Evolutionary conservation across 2,797 vertebrate species (phyloP).

Genomic region (Discoglossus pictus): DNA sequence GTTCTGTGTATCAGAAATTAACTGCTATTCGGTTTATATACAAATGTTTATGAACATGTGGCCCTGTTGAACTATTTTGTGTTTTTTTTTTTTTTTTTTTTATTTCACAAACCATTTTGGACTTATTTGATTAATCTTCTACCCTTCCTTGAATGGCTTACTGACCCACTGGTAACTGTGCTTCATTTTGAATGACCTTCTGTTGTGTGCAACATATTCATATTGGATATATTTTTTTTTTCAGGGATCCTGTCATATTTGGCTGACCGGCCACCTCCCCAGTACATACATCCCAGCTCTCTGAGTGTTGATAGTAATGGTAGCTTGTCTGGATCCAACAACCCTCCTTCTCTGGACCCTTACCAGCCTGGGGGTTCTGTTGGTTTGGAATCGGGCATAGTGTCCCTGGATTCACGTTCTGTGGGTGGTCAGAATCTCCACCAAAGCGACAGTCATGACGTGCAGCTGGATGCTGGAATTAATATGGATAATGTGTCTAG

Average conservation of each 20-base stretch:
- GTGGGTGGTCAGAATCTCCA: constrained; percentile 82
- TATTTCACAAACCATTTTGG: no score
- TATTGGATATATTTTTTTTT: constrained; percentile 28
- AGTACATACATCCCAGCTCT: constrained; percentile 95
- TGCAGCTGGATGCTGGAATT: constrained; percentile 81
- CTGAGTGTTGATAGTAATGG: constrained; percentile 86
- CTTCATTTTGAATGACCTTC: no score
- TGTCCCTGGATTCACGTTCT: constrained; percentile 87
- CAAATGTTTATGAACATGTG: no score
- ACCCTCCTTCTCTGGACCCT: constrained; percentile 84
- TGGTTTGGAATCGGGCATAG: constrained; percentile 87
- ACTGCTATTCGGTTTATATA: no score
- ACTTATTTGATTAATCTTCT: no score
- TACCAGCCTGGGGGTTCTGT: constrained; percentile 85
- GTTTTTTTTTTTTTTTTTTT: no score
- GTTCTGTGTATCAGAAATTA: no score
- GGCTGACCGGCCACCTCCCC: constrained; percentile 95
- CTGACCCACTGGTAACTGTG: no score
- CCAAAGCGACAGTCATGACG: constrained; percentile 83
- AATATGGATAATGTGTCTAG: constrained; percentile 86
- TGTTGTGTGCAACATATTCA: background rate
- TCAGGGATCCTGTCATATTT: constrained; percentile 95
- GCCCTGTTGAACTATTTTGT: no score
- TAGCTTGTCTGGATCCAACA: constrained; percentile 82
- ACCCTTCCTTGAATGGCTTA: no score